Evolutionary conservation across 2,797 vertebrate species (phyloP).

Genomic region (Darevskia nairensis): DNA sequence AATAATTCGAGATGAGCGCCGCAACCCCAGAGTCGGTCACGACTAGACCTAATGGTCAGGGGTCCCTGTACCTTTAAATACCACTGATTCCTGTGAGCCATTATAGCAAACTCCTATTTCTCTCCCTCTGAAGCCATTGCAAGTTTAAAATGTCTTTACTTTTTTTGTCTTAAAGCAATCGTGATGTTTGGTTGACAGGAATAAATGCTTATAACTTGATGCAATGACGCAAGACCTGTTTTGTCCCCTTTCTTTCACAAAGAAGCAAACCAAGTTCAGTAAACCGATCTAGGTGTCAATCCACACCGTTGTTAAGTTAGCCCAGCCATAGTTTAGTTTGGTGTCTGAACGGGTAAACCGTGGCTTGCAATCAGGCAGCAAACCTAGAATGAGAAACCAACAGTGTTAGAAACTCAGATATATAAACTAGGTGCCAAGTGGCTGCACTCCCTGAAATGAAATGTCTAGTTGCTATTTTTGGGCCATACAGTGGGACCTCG

Average conservation of each 20-base stretch:
- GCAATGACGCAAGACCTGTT: not conserved
- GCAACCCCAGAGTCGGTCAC: too few relatives aligned
- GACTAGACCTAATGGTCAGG: too few relatives aligned
- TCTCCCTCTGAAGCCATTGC: not conserved
- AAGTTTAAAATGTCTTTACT: not conserved
- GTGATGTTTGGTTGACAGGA: not conserved
- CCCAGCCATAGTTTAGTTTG: not conserved
- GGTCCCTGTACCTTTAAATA: not conserved
- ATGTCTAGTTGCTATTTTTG: too few relatives aligned
- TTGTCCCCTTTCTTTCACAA: not conserved
- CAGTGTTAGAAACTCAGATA: too few relatives aligned
- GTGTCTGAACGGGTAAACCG: not conserved
- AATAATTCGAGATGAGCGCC: too few relatives aligned
- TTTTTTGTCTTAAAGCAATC: too few relatives aligned
- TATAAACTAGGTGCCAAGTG: too few relatives aligned
- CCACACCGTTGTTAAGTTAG: not conserved
- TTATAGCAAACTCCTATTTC: not conserved
- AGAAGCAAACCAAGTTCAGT: not conserved
- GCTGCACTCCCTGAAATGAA: too few relatives aligned
- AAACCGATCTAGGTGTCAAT: not conserved
- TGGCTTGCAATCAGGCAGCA: too few relatives aligned
- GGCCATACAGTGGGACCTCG: too few relatives aligned
- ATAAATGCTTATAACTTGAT: not conserved
- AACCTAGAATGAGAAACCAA: not conserved
- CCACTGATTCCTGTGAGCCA: not conserved